phyloP scores from a whole-genome alignment of 2,888 invertebrate genomes.

The Aphodius sticticus region DNA sequence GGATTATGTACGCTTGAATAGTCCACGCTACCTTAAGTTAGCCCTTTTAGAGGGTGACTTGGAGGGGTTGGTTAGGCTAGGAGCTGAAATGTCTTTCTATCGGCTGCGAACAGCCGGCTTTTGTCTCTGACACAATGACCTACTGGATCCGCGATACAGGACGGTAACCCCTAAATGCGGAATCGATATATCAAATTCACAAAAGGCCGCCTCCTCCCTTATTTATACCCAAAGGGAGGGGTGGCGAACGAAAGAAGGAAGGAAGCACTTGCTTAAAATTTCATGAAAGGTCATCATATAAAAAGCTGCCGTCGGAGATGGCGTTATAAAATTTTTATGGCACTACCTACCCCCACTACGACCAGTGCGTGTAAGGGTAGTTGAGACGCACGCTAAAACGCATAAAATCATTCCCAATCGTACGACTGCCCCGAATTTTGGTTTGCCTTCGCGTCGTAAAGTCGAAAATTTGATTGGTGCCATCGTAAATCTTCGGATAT shows the following conservation, averaged over 20 bases:
- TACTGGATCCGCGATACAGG: conserved; percentile 32
- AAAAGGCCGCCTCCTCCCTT: conserved; percentile 27
- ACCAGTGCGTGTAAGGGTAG: neutral
- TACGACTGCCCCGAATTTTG: neutral
- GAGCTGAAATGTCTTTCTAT: conserved; percentile 32
- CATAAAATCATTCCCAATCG: neutral
- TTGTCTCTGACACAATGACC: conserved; percentile 42
- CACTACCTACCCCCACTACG: neutral
- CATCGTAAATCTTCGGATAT: neutral
- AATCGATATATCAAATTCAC: conserved; percentile 34
- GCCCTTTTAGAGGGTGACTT: neutral
- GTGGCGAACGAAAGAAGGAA: neutral
- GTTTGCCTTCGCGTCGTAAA: neutral
- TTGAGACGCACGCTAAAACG: conserved; percentile 4
- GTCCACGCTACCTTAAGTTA: conserved; percentile 20
- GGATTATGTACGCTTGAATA: conserved; percentile 40
- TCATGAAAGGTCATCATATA: conserved; percentile 31
- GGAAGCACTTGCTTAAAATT: conserved; percentile 23
- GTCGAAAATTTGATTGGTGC: neutral
- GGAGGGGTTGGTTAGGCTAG: conserved; percentile 20
- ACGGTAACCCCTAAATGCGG: conserved; percentile 37
- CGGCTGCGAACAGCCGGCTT: conserved; percentile 30
- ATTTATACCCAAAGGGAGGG: conserved; percentile 27
- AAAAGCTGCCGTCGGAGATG: conserved; percentile 22
- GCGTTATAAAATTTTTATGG: conserved; percentile 21